phyloP scores from a whole-genome alignment of 2,888 invertebrate genomes.

The Zygothrica quintamaculata region DNA sequence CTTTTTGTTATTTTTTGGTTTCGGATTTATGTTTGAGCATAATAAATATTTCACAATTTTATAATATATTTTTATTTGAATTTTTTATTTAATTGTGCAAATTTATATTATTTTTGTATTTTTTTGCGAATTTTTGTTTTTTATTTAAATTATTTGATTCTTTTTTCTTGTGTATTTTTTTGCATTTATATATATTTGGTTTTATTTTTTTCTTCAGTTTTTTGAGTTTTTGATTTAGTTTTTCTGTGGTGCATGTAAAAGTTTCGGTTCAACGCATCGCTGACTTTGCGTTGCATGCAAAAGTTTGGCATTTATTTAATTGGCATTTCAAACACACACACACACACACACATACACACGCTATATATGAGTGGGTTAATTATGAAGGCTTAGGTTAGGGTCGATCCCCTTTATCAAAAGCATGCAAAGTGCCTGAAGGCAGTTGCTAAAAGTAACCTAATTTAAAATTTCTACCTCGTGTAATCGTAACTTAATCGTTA shows the following conservation, averaged over 20 bases:
- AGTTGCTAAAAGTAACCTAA: no score
- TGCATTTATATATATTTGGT: slow-evolving; percentile 8
- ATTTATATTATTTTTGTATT: no score
- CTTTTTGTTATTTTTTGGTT: no score
- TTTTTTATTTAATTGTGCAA: slow-evolving; percentile 11
- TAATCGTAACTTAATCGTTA: background rate
- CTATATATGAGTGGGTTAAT: slow-evolving; percentile 23
- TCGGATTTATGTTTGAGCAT: slow-evolving; percentile 4
- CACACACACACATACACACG: slow-evolving; percentile 44
- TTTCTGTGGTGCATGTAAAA: slow-evolving; percentile 47
- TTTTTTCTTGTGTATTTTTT: slow-evolving; percentile 1
- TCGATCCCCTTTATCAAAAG: background rate
- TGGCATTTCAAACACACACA: slow-evolving; percentile 29
- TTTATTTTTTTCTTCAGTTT: slow-evolving; percentile 2
- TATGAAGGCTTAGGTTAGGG: background rate
- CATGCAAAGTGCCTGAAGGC: no score
- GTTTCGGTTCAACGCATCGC: slow-evolving; percentile 58
- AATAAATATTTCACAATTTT: slow-evolving; percentile 22
- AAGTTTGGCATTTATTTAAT: slow-evolving; percentile 76
- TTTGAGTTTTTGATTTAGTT: slow-evolving; percentile 16
- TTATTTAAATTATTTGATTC: slow-evolving; percentile 1
- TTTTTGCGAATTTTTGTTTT: no score
- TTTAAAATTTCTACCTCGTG: background rate
- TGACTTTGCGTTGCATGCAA: slow-evolving; percentile 55
- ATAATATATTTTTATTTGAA: slow-evolving; percentile 20